A percentile compares a stretch with the other conserved stretches of the same genome.
Conservation (phyloP, 2,113 vertebrate genomes). For the Hipposideros armiger region DNA sequence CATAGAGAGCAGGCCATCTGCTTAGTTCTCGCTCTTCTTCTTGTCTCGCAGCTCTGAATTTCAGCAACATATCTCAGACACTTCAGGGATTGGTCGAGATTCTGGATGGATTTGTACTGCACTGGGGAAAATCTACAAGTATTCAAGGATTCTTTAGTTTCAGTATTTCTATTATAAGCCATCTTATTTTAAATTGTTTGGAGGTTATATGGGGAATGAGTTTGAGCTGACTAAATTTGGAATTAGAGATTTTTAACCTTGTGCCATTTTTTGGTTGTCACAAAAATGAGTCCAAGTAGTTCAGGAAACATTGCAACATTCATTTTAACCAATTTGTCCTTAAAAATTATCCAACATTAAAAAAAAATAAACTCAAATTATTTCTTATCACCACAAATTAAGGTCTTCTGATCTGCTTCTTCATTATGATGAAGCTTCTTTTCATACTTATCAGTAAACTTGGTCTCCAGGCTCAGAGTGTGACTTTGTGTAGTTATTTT, state of each 20-base stretch:
- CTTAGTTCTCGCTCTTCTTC: background rate
- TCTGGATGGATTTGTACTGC: constrained; percentile 84
- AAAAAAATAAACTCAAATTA: background rate
- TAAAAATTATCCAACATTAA: constrained; percentile 51
- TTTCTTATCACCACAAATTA: background rate
- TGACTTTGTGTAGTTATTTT: background rate
- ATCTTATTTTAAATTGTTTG: constrained; percentile 80
- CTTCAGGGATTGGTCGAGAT: constrained; percentile 77
- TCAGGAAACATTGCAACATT: constrained; percentile 75
- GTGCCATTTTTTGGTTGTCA: constrained; percentile 62
- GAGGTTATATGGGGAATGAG: constrained; percentile 57
- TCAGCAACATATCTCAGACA: constrained; percentile 61
- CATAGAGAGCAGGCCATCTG: background rate
- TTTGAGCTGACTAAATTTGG: constrained; percentile 77
- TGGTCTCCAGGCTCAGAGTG: background rate
- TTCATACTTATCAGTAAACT: constrained; percentile 1
- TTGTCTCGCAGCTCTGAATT: constrained; percentile 53
- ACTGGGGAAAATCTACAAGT: constrained; percentile 80
- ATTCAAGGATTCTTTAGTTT: constrained; percentile 85
- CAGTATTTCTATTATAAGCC: constrained; percentile 84
- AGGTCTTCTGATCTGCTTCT: background rate
- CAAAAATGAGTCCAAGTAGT: constrained; percentile 71
- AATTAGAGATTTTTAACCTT: constrained; percentile 79
- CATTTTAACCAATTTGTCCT: constrained; percentile 33
- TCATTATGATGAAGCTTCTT: background rate